phyloP scores from a whole-genome alignment of 2,888 invertebrate genomes.

The Rhagophthalmus giganteus region DNA sequence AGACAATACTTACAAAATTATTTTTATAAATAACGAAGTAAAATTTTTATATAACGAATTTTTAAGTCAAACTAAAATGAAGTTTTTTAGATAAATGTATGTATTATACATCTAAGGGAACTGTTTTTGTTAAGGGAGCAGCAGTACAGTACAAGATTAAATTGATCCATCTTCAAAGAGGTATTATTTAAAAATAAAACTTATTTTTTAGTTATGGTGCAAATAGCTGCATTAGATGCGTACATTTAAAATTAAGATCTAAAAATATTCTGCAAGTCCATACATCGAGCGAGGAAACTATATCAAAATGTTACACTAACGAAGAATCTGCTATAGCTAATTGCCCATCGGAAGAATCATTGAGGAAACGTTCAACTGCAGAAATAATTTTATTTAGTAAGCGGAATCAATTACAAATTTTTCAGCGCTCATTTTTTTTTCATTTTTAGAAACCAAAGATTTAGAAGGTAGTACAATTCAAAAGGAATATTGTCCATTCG shows the following conservation, averaged over 20 bases:
- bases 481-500: conserved; percentile 66
- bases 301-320: conserved; percentile 62
- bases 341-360: conserved; percentile 58
- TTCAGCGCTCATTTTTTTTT: no score
- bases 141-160: no score
- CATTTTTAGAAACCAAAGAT: conserved; percentile 58
- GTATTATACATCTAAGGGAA: no score
- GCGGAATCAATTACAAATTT: no score
- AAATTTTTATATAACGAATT: no score
- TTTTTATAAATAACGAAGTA: background rate
- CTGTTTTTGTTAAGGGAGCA: no score
- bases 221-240: conserved; percentile 64
- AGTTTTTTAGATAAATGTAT: no score
- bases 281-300: conserved; percentile 60
- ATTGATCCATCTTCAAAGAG: background rate
- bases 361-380: conserved; percentile 44
- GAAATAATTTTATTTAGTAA: conserved; percentile 66
- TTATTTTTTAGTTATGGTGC: conserved; percentile 56
- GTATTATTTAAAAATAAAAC: background rate
- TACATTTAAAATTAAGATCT: conserved; percentile 62
- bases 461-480: conserved; percentile 57
- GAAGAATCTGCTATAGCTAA: conserved; percentile 62
- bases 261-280: conserved; percentile 65
- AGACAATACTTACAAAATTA: no score
- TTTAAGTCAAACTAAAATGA: no score